phyloP scores from a whole-genome alignment of 2,888 invertebrate genomes.

The Gnatocerus cornutus region DNA sequence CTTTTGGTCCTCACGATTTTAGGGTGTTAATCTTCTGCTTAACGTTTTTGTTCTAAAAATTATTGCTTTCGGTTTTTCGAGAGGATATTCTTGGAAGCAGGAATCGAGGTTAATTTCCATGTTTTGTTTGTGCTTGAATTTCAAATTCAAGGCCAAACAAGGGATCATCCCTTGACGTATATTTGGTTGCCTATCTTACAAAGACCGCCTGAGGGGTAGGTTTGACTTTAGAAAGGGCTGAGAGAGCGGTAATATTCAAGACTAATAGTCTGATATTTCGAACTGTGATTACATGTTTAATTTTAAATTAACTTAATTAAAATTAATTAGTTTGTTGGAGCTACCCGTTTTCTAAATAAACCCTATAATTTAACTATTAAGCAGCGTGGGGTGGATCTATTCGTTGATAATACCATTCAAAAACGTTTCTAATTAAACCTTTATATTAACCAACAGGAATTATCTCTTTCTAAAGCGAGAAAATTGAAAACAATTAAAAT shows the following conservation, averaged over 20 bases:
- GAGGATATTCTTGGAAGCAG: constrained; percentile 17
- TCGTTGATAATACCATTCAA: constrained; percentile 13
- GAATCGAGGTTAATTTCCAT: constrained; percentile 37
- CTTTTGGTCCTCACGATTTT: constrained; percentile 26
- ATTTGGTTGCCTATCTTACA: constrained; percentile 41
- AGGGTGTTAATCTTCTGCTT: constrained; percentile 29
- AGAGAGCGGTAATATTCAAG: constrained; percentile 27
- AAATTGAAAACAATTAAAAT: constrained; percentile 3
- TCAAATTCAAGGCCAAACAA: constrained; percentile 44
- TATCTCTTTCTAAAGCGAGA: not conserved
- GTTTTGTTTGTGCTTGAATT: constrained; percentile 46
- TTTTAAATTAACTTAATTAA: constrained; percentile 40
- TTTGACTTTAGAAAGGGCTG: constrained; percentile 27
- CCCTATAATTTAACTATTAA: constrained; percentile 29
- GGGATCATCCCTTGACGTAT: constrained; percentile 35
- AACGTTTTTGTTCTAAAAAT: constrained; percentile 35
- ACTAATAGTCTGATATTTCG: constrained; percentile 33
- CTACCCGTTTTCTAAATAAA: constrained; percentile 19
- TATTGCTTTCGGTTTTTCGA: constrained; percentile 31
- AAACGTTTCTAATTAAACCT: constrained; percentile 9
- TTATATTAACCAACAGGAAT: not conserved
- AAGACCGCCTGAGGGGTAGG: constrained; percentile 16
- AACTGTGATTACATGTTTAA: constrained; percentile 43
- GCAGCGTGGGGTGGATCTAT: not conserved
- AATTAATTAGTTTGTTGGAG: constrained; percentile 38